Evolutionary conservation across 2,113 vertebrate species (phyloP), one percentile per base, ranked within the genome.

Genomic region (Apaloderma vittatum): DNA sequence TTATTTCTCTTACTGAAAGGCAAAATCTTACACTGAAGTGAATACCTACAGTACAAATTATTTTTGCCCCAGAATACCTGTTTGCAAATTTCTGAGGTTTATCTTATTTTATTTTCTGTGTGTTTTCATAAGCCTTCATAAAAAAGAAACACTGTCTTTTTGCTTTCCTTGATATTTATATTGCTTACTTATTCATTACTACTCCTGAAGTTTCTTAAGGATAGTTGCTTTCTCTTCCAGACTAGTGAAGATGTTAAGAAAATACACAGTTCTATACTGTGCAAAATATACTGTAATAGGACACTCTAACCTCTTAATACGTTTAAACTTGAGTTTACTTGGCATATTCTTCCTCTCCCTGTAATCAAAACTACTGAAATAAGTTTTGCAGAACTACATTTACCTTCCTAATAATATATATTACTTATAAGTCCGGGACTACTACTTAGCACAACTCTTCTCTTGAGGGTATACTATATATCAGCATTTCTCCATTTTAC

Each of bases 1-100:
- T 87, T 93, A 92, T 72, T 97, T 92, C 52, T 81, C 49, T 84
- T 77, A 86, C 61, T 87, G 82, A 92, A 92, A 91, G 73, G 65
- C 52, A 96, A 81, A 94, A 74, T 91, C 76, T 87, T 81, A 89
- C 52, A 84, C 26, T 11, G 29, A 93, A 7, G 18, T 20, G 23
- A 86, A 84, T 84, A 80, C 16, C 43, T 77, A 88, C 57, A 81
- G 36, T 87, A 82, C 65, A 86, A 88, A 96, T 85, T 54, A 90
- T 58, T 94, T 95, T 90, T 94, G 55, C 22, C 84, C 85, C 63
- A 57, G 72, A 96, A 84, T 86, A 83, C 15, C 66, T 84, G 51
- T 91, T 78, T 63, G 59, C 24, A 87, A 73, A 93, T 91, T 92
- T 89, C 52, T 59, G 24, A 91, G 45, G 24, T 84, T 86, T 92